Conservation (phyloP, 2,797 vertebrate genomes). For the Mionectes olivaceus region DNA sequence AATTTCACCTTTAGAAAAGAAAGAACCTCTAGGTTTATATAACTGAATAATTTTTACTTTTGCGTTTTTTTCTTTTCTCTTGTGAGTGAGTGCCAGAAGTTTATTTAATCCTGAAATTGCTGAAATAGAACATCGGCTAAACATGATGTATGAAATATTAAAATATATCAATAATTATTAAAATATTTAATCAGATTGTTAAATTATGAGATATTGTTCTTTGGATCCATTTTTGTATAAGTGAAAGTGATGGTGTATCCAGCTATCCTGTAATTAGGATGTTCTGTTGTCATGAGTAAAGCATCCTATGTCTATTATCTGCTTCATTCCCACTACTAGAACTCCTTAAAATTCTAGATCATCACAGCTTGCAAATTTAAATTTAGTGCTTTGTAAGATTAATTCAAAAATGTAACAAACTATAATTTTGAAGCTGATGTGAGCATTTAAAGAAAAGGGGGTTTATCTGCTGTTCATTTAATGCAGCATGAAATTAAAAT, state of each 20-base stretch:
- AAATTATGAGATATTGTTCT: neutral
- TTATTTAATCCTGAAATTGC: neutral
- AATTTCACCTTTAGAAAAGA: neutral
- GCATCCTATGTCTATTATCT: neutral
- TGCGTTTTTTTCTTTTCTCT: neutral
- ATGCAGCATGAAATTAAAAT: conserved; percentile 42
- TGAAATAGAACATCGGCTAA: neutral
- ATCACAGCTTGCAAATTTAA: conserved; percentile 36
- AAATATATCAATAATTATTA: neutral
- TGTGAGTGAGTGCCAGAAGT: neutral
- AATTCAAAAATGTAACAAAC: conserved; percentile 43
- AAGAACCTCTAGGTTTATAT: neutral
- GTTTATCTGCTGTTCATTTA: conserved; percentile 32
- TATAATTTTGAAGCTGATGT: conserved; percentile 29
- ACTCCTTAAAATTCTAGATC: conserved; percentile 18
- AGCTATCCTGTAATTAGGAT: neutral
- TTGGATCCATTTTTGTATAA: neutral
- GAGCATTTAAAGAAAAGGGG: conserved; percentile 15
- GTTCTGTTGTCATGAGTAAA: neutral
- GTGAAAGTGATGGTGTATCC: neutral
- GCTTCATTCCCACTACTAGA: neutral
- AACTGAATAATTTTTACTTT: neutral
- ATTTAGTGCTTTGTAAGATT: conserved; percentile 58
- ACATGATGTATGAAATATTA: neutral
- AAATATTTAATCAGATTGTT: neutral